Base-by-base conservation (phyloP, 2,113 vertebrate genomes). In the Lepidothrix coronata region DNA sequence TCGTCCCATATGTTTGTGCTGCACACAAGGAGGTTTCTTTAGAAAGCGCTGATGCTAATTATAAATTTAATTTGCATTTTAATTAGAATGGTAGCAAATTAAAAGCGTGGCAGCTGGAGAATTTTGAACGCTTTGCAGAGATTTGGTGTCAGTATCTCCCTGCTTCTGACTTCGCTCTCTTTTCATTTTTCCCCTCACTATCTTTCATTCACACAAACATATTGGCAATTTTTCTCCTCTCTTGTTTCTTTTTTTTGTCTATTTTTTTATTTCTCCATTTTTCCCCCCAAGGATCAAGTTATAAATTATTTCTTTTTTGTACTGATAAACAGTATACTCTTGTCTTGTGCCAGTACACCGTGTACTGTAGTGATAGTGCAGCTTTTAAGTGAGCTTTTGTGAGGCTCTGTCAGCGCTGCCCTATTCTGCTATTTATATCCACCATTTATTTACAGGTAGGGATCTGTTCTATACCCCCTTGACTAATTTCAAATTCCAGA, bases 61-160 rank as follows among this genome's bases (percentile, higher is more conserved):
- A 99, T 99, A 99, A 99, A 99, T 99, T 99, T 99, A 99, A 99
- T 99, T 99, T 99, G 99, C 99, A 99, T 99, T 99, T 99, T 99
- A 99, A 99, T 99, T 99, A 99, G 99, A 99, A 99, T 98, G 99
- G 98, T 98, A 98, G 99, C 99, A 99, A 99, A 99, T 99, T 99
- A 99, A 98, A 99, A 99, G 99, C 98, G 97, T 99, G 98, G 99
- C 99, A 99, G 99, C 99, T 99, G 99, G 99, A 99, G 99, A 99
- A 99, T 99, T 99, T 99, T 99, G 99, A 99, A 99, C 98, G 98
- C 98, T 98, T 98, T 98, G 98, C 98, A 98, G 98, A 98, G 98
- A 98, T 98, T 98, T 97, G 98, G 98, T 98, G 98, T 98, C 98
- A 98, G 98, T 98, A 97, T 98, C 97, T 97, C 96, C 97, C 98